Conservation (phyloP, 2,113 vertebrate genomes). For the Anseranas semipalmata region DNA sequence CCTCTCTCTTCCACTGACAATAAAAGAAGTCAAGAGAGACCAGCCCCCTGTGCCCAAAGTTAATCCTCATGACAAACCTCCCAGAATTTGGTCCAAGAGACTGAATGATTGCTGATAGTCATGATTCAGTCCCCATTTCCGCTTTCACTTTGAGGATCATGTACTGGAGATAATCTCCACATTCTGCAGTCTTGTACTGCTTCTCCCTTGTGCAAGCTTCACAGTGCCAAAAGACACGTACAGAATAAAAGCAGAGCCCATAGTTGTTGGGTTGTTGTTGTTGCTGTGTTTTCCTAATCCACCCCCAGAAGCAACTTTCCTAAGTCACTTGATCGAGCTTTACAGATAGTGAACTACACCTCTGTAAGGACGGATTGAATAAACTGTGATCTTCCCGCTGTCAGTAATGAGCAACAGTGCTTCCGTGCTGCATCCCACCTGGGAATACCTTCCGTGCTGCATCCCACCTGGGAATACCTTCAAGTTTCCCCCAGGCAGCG, state of each 20-base stretch:
- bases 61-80: background rate
- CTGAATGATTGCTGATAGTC: background rate
- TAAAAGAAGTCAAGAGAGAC: background rate
- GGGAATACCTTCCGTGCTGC: background rate
- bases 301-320: background rate
- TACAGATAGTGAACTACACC: background rate
- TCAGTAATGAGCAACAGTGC: background rate
- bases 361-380: background rate
- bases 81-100: background rate
- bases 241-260: background rate
- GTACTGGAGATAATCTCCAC: background rate
- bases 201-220: background rate
- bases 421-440: background rate
- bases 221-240: fast-evolving
- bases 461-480: background rate
- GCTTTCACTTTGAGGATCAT: background rate
- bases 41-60: background rate
- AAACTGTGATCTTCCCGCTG: background rate
- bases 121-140: background rate
- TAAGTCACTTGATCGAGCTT: background rate
- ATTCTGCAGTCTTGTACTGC: background rate
- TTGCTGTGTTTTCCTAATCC: background rate
- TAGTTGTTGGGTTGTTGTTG: background rate
- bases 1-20: background rate
- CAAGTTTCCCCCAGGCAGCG: background rate